Conservation (phyloP, 2,888 invertebrate species). For the Acrobasis repandana region DNA sequence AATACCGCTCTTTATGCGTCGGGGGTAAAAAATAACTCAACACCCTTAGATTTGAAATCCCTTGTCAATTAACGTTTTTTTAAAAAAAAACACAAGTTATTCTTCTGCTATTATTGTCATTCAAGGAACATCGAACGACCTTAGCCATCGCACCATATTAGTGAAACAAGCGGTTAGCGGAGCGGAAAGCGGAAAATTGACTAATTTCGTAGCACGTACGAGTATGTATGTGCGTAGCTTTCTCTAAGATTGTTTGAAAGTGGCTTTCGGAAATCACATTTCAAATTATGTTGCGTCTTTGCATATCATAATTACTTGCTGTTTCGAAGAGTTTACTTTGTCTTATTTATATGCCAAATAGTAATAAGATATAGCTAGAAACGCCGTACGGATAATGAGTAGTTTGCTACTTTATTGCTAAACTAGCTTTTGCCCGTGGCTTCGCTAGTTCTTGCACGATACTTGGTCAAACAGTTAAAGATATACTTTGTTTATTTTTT, state of each 20-base stretch:
- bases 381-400: too few species aligned
- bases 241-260: constrained; percentile 10
- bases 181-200: constrained; percentile 27
- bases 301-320: constrained; percentile 2
- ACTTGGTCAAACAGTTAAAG: too few species aligned
- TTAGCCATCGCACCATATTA: constrained; percentile 28
- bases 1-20: too few species aligned
- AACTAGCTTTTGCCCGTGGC: too few species aligned
- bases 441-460: too few species aligned
- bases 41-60: too few species aligned
- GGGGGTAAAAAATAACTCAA: too few species aligned
- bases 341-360: too few species aligned
- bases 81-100: neutral
- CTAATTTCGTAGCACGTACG: constrained; percentile 11
- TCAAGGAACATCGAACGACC: constrained; percentile 34
- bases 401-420: too few species aligned
- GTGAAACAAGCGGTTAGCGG: constrained; percentile 23
- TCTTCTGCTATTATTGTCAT: neutral
- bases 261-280: neutral
- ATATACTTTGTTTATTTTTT: too few species aligned
- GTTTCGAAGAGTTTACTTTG: neutral
- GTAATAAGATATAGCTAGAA: neutral
- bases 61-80: too few species aligned
- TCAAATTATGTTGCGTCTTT: neutral
- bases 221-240: neutral